These are phyloP conservation scores for Oligia latruncula DNA, from an alignment of 2,888 invertebrate species.

Conservation along the genomic window DNA sequence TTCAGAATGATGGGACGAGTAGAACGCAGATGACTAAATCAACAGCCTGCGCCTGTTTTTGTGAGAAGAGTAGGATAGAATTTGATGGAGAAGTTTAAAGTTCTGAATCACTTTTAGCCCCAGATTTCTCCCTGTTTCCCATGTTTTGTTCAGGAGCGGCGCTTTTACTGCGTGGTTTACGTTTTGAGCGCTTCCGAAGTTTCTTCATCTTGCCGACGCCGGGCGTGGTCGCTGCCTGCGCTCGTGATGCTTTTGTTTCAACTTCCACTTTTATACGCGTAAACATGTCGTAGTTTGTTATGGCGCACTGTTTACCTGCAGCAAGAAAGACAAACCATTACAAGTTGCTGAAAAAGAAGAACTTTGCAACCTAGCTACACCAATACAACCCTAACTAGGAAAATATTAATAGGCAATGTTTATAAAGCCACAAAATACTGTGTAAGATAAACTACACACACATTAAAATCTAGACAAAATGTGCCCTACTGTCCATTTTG, in stretches of 20 bases:
- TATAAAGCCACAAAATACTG: neutral
- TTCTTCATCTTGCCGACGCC: slow-evolving; percentile 72
- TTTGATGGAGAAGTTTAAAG: slow-evolving; percentile 66
- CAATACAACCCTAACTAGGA: neutral
- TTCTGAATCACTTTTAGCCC: slow-evolving; percentile 87
- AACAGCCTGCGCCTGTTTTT: neutral
- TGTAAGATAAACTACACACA: neutral
- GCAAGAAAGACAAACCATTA: slow-evolving; percentile 16
- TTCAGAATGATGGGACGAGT: neutral
- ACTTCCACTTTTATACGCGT: slow-evolving; percentile 85
- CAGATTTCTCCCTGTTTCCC: slow-evolving; percentile 77
- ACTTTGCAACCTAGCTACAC: neutral
- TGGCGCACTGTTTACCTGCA: slow-evolving; percentile 87
- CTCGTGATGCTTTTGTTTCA: slow-evolving; percentile 81
- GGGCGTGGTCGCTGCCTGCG: slow-evolving; percentile 74
- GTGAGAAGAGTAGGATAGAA: slow-evolving; percentile 6
- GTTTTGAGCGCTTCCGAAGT: slow-evolving; percentile 78
- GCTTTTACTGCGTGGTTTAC: slow-evolving; percentile 85
- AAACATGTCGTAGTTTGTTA: slow-evolving; percentile 89
- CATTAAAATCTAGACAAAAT: neutral
- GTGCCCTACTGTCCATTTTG: neutral
- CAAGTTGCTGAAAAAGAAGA: neutral
- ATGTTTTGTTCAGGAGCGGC: slow-evolving; percentile 80
- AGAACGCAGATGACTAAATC: neutral
- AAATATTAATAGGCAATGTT: neutral